phyloP scores from a whole-genome alignment of 2,797 vertebrate species.

The Takifugu ocellatus region DNA sequence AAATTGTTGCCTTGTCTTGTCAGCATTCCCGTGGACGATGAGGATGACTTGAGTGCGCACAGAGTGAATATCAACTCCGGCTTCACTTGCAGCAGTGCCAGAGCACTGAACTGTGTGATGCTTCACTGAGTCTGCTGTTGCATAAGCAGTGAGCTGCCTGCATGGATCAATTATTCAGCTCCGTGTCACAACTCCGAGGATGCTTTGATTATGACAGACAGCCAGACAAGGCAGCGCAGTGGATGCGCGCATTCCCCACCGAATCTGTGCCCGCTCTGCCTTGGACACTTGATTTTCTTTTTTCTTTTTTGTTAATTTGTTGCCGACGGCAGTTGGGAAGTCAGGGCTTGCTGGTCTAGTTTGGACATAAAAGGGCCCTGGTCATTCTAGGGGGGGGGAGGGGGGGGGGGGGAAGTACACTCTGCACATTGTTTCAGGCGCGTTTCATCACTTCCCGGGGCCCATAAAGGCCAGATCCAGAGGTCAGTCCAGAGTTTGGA shows the following conservation, averaged over 20 bases:
- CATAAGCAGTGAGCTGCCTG: slow-evolving; percentile 49
- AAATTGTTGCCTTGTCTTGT: not conserved
- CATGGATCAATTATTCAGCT: slow-evolving; percentile 68
- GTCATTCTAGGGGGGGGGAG: slow-evolving; percentile 12
- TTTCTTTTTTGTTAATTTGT: no score
- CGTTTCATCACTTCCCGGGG: slow-evolving; percentile 5
- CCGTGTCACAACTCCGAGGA: slow-evolving; percentile 57
- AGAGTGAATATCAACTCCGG: slow-evolving; percentile 28
- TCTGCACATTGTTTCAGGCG: slow-evolving; percentile 7
- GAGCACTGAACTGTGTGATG: slow-evolving; percentile 29
- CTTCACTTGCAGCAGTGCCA: slow-evolving; percentile 28
- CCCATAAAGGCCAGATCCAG: slow-evolving; percentile 6
- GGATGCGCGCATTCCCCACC: slow-evolving; percentile 18
- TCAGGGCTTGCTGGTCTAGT: slow-evolving; percentile 15
- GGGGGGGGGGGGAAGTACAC: slow-evolving; percentile 1
- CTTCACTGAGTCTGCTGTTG: slow-evolving; percentile 37
- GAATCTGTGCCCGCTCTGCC: slow-evolving; percentile 21
- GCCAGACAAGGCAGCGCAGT: slow-evolving; percentile 40
- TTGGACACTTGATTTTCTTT: slow-evolving; percentile 19
- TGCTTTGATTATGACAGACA: slow-evolving; percentile 68
- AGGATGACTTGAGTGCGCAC: slow-evolving; percentile 1
- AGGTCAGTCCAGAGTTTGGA: slow-evolving; percentile 25
- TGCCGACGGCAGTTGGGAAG: slow-evolving; percentile 21
- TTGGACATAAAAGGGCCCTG: slow-evolving; percentile 12
- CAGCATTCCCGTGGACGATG: not conserved